These are phyloP conservation scores for Falcunculus frontatus DNA, from an alignment of 2,113 vertebrate species.

Conservation along the genomic window DNA sequence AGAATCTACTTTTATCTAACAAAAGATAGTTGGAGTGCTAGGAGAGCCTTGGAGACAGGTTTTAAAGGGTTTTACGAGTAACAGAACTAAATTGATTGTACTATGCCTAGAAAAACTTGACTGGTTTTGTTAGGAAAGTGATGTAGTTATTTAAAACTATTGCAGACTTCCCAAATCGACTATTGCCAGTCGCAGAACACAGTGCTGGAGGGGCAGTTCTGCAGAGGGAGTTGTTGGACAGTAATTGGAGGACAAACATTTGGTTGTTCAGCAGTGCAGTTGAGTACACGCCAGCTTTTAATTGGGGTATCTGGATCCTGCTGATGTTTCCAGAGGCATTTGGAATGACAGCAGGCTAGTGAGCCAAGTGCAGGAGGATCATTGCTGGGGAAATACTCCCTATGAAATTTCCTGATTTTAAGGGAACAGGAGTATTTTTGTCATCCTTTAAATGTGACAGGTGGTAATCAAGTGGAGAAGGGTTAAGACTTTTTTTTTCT, in stretches of 20 bases:
- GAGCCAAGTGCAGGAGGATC: not conserved
- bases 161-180: not conserved
- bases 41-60: not conserved
- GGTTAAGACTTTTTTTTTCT: not conserved
- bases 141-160: not conserved
- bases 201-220: not conserved
- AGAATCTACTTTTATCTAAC: not conserved
- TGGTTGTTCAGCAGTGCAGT: not conserved
- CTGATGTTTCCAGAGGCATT: conserved; percentile 41
- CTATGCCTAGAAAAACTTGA: not conserved
- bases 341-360: not conserved
- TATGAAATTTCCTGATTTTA: not conserved
- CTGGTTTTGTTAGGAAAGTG: not conserved
- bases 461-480: not conserved
- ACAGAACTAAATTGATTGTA: not conserved
- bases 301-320: not conserved
- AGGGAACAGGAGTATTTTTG: not conserved
- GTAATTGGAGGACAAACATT: not conserved
- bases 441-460: not conserved
- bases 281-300: conserved; percentile 8
- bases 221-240: not conserved
- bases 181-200: fast-evolving
- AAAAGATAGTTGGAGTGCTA: not conserved
- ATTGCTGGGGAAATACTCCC: not conserved
- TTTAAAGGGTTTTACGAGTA: not conserved